These are phyloP conservation scores for Proales similis DNA, from an alignment of 1,140 invertebrate genomes.

Conservation along the genomic window DNA sequence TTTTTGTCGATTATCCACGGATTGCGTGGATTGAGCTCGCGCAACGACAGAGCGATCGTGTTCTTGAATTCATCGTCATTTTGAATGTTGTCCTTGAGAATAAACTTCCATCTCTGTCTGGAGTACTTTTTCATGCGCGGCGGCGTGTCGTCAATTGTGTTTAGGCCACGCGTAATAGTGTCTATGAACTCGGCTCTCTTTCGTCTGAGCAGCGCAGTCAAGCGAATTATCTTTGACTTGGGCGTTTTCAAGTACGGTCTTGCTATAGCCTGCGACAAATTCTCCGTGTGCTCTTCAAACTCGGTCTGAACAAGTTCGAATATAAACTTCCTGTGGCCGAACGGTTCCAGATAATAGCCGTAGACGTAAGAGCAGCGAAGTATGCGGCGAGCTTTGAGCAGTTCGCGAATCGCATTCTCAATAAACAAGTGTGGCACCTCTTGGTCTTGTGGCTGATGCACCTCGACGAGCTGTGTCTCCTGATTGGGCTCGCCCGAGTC, in stretches of 20 bases:
- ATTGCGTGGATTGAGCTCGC: constrained; percentile 56
- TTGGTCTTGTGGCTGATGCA: no score
- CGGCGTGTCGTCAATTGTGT: constrained; percentile 62
- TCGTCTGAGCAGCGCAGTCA: constrained; percentile 57
- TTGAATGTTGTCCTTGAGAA: constrained; percentile 35
- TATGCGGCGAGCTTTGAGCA: constrained; percentile 61
- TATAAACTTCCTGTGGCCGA: constrained; percentile 63
- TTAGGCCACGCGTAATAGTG: constrained; percentile 61
- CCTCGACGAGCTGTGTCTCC: no score
- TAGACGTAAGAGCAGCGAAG: constrained; percentile 65
- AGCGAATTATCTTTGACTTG: constrained; percentile 60
- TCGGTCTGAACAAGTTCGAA: constrained; percentile 68
- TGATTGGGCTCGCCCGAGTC: no score
- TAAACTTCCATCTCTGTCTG: constrained; percentile 35
- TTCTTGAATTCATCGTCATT: constrained; percentile 44
- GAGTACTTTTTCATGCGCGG: constrained; percentile 54
- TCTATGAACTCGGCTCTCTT: constrained; percentile 62
- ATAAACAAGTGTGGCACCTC: constrained; percentile 57
- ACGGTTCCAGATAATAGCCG: constrained; percentile 62
- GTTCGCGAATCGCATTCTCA: constrained; percentile 61
- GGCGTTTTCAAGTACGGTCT: constrained; percentile 62
- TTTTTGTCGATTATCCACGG: constrained; percentile 58
- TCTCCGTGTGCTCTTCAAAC: constrained; percentile 63
- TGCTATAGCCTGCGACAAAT: constrained; percentile 62
- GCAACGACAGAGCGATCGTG: constrained; percentile 55